Evolutionary conservation across 1,140 invertebrate species (phyloP).

Genomic region (Microvelia longipes): DNA sequence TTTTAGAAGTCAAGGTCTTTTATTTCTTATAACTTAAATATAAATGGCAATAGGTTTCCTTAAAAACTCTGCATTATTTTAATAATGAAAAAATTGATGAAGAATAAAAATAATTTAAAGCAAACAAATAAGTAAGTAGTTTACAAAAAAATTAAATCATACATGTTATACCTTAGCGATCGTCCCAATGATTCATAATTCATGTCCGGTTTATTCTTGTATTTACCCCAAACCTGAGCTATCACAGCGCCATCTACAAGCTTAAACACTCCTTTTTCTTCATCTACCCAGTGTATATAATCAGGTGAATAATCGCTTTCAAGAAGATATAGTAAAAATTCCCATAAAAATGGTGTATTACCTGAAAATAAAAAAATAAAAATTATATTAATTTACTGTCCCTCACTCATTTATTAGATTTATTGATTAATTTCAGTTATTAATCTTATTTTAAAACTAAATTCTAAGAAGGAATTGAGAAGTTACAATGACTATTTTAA

Average conservation of each 20-base stretch:
- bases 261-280: slow-evolving; percentile 49
- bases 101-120: no score
- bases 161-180: no score
- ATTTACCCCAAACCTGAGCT: slow-evolving; percentile 49
- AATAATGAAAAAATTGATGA: no score
- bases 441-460: slow-evolving; percentile 3
- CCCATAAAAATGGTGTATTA: slow-evolving; percentile 44
- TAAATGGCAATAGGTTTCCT: no score
- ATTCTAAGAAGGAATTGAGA: background rate
- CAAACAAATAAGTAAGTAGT: no score
- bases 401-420: background rate
- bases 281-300: slow-evolving; percentile 55
- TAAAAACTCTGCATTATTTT: no score
- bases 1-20: no score
- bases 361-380: slow-evolving; percentile 25
- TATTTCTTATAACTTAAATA: no score
- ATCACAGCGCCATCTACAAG: slow-evolving; percentile 56
- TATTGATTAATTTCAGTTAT: slow-evolving; percentile 6
- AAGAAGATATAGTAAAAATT: slow-evolving; percentile 49
- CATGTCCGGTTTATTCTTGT: slow-evolving; percentile 62
- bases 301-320: slow-evolving; percentile 49
- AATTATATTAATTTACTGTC: background rate
- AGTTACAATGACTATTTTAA: no score
- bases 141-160: no score
- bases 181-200: slow-evolving; percentile 62